Base-by-base conservation (phyloP, 2,797 vertebrate genomes). In the Oreochromis grahami region DNA sequence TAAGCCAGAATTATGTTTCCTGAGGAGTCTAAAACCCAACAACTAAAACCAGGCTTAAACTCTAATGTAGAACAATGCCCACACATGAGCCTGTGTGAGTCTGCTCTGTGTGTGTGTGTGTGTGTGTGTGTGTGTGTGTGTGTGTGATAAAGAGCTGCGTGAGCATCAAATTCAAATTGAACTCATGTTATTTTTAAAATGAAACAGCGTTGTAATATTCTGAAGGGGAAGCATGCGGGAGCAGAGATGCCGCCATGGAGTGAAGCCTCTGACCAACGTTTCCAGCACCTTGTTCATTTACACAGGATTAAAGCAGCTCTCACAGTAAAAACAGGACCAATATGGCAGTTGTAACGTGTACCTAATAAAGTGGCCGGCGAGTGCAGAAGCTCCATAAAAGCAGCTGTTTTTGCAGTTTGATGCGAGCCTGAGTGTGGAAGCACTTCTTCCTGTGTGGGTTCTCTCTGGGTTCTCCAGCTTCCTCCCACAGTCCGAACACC, bases 101-200 rank as follows among this genome's bases (percentile, higher is more conserved):
- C 11, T 0, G 51, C 6, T 5, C 50, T 0, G 51, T 52, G 2
- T 52, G 51, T 51, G 19, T 51, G 0, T 43, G 41, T 43, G 12
- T 0, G 50, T 52, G 2, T 52, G 51, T 51, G 19, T 51, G 0
- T 43, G 41, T 43, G 12, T 3, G 45, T 29, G 29, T 29, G 29
- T 29, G 29, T 29, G 29, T 6, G 29, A 50, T 51, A 51, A 51
- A 51, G 50, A 51, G 19, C 50, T 51, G 50, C 10, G 50, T 51
- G 50, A n/a, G 50, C 19, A 51, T 51, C 45, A 51, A n/a, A 51
- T n/a, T 51, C n/a, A 51, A 51, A 51, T n/a, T 50, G 1, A 50
- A 17, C 19, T 50, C 48, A n/a, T n/a, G 19, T 51, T 51, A n/a
- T 5, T 51, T n/a, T 51, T n/a, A 3, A n/a, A n/a, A n/a, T 51